Base-by-base conservation (phyloP, 2,888 invertebrate genomes). In the Mesorhabditis spiculigera region DNA sequence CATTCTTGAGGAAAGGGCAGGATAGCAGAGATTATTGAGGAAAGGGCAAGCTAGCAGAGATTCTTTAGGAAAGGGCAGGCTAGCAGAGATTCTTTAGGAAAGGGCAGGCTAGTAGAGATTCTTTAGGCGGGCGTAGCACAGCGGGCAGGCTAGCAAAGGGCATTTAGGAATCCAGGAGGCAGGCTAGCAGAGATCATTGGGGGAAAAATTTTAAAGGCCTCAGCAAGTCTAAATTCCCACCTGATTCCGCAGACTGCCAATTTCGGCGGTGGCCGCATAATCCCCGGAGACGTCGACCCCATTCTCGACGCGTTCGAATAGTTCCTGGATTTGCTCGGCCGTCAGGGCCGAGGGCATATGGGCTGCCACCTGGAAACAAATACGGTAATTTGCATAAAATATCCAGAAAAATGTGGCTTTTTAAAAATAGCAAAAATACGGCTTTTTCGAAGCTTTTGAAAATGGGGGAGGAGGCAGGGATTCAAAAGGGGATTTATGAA, bases 271-370 rank as follows among this genome's bases (percentile, higher is more conserved):
- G 10, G 58, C 58, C 58, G n/a, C 58, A n/a, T 13, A 50, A 13
- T 50, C 58, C n/a, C 58, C 58, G 8, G 58, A 50, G 58, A 50
- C 58, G 58, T 50, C 58, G 10, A 13, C 58, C 10, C 58, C 58
- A n/a, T 50, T 50, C n/a, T 50, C 58, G 58, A 50, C 58, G 10
- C n/a, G 58, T n/a, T 50, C 58, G n/a, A 50, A 50, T 13, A 50
- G 10, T n/a, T 50, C 10, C n/a, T 50, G 58, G 10, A 50, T n/a
- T 50, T 50, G 58, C 58, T 50, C 58, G 58, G 8, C n/a, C 2
- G 10, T 50, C 58, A 50, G 58, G 10, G 58, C 8, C 58, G 58
- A 50, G 58, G 58, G 58, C 58, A 50, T 50, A 10, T 50, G 58
- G n/a, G 58, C 58, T 10, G 58, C 58, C 58, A 50, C 58, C 58